Evolutionary conservation across 1,140 invertebrate genomes (phyloP).

Genomic region (Lycorma delicatula): DNA sequence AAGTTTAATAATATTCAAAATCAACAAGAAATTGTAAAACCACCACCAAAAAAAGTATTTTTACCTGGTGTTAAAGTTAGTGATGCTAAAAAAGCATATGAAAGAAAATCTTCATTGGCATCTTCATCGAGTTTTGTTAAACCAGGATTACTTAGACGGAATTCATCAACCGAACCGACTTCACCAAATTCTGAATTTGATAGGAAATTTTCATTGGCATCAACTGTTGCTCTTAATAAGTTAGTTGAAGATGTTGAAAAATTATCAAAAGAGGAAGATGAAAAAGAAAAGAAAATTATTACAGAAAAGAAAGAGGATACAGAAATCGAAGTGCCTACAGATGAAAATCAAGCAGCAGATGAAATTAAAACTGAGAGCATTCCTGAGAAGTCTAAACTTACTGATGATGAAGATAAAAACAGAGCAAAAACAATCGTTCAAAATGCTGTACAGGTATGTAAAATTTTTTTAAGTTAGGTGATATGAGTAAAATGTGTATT

Average conservation of each 20-base stretch:
- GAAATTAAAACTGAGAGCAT: no score
- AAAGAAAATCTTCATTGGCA: conserved; percentile 56
- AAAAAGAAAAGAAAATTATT: conserved; percentile 8
- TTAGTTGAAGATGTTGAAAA: conserved; percentile 39
- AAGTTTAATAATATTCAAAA: conserved; percentile 54
- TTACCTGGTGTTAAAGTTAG: conserved; percentile 73
- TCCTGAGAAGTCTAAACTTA: no score
- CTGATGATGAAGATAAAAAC: no score
- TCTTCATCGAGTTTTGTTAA: neutral
- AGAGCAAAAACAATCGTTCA: no score
- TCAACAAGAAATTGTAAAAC: conserved; percentile 26
- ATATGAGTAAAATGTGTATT: no score
- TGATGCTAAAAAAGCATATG: conserved; percentile 74
- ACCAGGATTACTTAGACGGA: neutral
- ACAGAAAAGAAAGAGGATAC: neutral
- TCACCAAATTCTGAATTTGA: conserved; percentile 1
- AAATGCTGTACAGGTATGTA: no score
- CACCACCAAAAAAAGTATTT: conserved; percentile 69
- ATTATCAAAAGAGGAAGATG: conserved; percentile 52
- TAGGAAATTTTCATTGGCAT: conserved; percentile 27
- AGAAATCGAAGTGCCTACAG: neutral
- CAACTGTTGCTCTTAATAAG: conserved; percentile 30
- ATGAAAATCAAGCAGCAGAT: neutral
- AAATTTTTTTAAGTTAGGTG: no score
- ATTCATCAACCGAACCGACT: neutral